Base-by-base conservation (phyloP, 2,113 vertebrate genomes). In the Festucalex cinctus region DNA sequence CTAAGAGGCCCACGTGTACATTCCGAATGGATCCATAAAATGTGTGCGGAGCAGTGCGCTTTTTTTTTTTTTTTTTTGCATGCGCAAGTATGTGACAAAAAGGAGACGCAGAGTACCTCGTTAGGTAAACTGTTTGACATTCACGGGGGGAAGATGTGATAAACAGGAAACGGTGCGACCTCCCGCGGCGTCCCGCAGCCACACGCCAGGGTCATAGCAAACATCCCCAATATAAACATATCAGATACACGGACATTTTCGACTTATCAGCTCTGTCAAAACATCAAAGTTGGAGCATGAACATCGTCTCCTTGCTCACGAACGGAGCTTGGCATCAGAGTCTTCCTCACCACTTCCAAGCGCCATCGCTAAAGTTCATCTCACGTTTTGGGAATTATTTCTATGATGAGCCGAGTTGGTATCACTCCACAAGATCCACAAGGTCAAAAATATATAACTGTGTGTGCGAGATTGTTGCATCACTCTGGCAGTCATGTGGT, bases 111-210 rank as follows among this genome's bases (percentile, higher is more conserved):
- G 76, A 81, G 80, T 70, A 87, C 88, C 88, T 85, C 83, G 81
- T 89, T 89, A 87, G 86, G 81, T 88, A 89, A 92, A 90, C 81
- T 88, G 87, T 90, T 90, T 89, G 88, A 91, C 85, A 85, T 86
- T 76, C 78, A 79, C 60, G 44, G 79, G 54, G 54, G 77, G 83
- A 85, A 67, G 80, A 90, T 81, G 82, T 77, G 83, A 85, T 90
- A 90, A 91, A 91, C 90, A 91, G 89, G 89, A 90, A 89, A 66
- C 70, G 65, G 49, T 0, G 61, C 58, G 81, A 85, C 86, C 83
- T 83, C 81, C 81, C 82, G 70, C 83, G 62, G 66, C 80, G 86
- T 86, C 80, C 73, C 70, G 62, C 76, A 76, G 81, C 82, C 83
- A 85, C 89, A 85, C 79, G 76, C 85, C 77, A 85, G 79, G 75